These are phyloP conservation scores for Dermochelys coriacea DNA, from an alignment of 2,797 vertebrate species.

Conservation along the genomic window DNA sequence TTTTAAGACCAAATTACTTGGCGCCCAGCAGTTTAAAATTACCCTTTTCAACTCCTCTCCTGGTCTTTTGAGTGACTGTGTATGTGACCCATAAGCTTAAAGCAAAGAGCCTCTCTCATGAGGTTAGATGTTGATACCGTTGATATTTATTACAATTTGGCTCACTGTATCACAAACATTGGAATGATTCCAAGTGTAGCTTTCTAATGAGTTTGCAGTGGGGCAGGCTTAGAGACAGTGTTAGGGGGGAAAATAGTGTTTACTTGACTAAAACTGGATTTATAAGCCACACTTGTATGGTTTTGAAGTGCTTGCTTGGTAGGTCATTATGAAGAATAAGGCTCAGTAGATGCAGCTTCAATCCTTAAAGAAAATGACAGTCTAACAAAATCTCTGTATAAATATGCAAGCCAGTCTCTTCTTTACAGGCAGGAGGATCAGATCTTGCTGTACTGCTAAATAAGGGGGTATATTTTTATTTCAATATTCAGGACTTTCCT, in stretches of 20 bases:
- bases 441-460: not conserved
- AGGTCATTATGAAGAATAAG: not conserved
- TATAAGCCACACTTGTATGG: not conserved
- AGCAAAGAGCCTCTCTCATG: not conserved
- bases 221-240: not conserved
- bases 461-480: accelerated
- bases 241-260: accelerated
- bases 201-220: not conserved
- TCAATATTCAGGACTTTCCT: accelerated
- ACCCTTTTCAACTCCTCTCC: not conserved
- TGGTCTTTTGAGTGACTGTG: not conserved
- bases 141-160: not conserved
- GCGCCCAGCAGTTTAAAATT: no score
- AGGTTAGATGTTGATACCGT: not conserved
- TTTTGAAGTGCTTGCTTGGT: not conserved
- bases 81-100: accelerated
- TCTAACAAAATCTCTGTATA: constrained; percentile 4
- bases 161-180: accelerated
- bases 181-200: not conserved
- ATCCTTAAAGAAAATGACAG: not conserved
- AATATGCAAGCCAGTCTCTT: not conserved
- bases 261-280: not conserved
- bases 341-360: not conserved
- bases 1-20: no score
- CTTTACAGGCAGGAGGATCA: constrained; percentile 17